phyloP scores from a whole-genome alignment of 2,888 invertebrate species.

The Eupithecia centaureata region DNA sequence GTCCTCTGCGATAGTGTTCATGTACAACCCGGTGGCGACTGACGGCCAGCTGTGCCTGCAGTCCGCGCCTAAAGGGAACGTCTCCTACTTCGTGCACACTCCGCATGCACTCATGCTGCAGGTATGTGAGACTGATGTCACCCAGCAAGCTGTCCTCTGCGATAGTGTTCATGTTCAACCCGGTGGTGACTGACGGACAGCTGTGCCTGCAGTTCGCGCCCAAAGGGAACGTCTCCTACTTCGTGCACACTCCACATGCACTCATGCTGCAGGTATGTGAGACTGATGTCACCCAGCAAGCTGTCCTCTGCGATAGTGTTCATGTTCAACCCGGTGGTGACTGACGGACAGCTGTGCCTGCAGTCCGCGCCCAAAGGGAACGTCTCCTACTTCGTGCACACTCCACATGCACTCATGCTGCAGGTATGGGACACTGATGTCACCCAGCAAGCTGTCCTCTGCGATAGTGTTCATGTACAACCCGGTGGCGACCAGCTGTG shows the following conservation, averaged over 20 bases:
- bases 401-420: slow-evolving; percentile 99
- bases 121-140: slow-evolving; percentile 79
- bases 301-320: slow-evolving; percentile 93
- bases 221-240: slow-evolving; percentile 98
- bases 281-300: not conserved
- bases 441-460: slow-evolving; percentile 16
- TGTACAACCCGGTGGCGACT: slow-evolving; percentile 99
- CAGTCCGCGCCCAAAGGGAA: slow-evolving; percentile 99
- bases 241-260: slow-evolving; percentile 99
- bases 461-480: slow-evolving; percentile 99
- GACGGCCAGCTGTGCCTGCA: slow-evolving; percentile 99
- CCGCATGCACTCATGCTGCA: slow-evolving; percentile 99
- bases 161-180: slow-evolving; percentile 99
- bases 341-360: slow-evolving; percentile 98
- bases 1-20: slow-evolving; percentile 98
- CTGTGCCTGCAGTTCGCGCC: slow-evolving; percentile 99
- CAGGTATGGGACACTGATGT: slow-evolving; percentile 86
- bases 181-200: slow-evolving; percentile 99
- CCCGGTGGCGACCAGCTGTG: slow-evolving; percentile 99
- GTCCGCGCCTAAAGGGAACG: slow-evolving; percentile 98
- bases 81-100: slow-evolving; percentile 99
- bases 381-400: slow-evolving; percentile 98
- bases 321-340: slow-evolving; percentile 99
- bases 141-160: slow-evolving; percentile 69
- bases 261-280: slow-evolving; percentile 96